Evolutionary conservation across 2,888 invertebrate genomes (phyloP).

Genomic region (Cylloceria caligata): DNA sequence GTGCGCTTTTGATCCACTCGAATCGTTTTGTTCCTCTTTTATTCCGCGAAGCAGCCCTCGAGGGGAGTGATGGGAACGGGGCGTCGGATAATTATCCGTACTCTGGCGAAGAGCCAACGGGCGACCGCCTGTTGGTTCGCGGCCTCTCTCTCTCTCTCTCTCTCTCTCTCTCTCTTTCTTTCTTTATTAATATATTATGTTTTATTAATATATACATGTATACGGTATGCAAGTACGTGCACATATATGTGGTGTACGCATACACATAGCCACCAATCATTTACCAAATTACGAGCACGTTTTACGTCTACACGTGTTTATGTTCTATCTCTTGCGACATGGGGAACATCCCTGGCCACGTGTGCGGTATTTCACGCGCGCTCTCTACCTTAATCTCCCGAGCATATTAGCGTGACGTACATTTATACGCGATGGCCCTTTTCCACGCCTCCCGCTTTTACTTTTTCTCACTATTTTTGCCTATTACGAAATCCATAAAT

Average conservation of each 20-base stretch:
- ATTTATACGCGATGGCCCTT: background rate
- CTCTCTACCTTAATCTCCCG: background rate
- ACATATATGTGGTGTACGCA: background rate
- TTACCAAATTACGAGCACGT: slow-evolving; percentile 40
- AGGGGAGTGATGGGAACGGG: slow-evolving; percentile 16
- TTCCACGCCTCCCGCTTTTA: background rate
- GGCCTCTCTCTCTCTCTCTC: slow-evolving; percentile 22
- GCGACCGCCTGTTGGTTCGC: slow-evolving; percentile 62
- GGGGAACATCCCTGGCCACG: slow-evolving; percentile 28
- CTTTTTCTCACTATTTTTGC: background rate
- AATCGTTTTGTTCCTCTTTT: slow-evolving; percentile 43
- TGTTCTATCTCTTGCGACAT: slow-evolving; percentile 16
- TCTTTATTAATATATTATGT: background rate
- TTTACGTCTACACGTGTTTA: slow-evolving; percentile 43
- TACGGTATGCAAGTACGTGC: background rate
- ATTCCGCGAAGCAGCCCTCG: slow-evolving; percentile 35
- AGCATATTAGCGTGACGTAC: slow-evolving; percentile 14
- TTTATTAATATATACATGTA: slow-evolving; percentile 1
- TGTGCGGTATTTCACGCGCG: slow-evolving; percentile 18
- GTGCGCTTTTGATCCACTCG: slow-evolving; percentile 6
- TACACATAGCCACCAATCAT: slow-evolving; percentile 24
- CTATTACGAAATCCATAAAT: background rate
- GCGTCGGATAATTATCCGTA: slow-evolving; percentile 59
- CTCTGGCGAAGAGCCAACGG: slow-evolving; percentile 59
- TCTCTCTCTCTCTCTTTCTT: slow-evolving; percentile 29